phyloP scores from a whole-genome alignment of 1,140 invertebrate genomes.

The Zophobas atratus region DNA sequence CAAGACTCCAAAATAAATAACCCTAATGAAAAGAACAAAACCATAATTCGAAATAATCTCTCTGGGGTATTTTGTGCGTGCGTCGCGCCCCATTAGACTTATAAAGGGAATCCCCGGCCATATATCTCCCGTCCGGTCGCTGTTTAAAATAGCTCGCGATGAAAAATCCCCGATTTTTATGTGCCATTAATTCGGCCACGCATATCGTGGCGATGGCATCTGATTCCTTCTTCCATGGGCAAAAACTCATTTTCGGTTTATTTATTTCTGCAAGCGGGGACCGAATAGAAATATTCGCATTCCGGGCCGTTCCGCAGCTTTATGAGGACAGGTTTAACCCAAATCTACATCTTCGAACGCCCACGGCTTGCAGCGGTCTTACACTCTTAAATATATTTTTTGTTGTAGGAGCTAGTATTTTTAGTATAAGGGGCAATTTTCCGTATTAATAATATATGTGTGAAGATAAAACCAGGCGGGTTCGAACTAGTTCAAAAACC shows the following conservation, averaged over 20 bases:
- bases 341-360: slow-evolving; percentile 13
- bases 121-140: background rate
- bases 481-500: too few relatives aligned
- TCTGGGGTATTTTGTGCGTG: slow-evolving; percentile 1
- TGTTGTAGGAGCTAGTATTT: too few relatives aligned
- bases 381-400: too few relatives aligned
- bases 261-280: slow-evolving; percentile 1
- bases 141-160: slow-evolving; percentile 24
- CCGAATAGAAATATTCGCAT: slow-evolving; percentile 39
- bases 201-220: slow-evolving; percentile 20
- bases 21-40: slow-evolving; percentile 11
- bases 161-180: slow-evolving; percentile 25
- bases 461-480: too few relatives aligned
- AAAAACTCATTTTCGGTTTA: slow-evolving; percentile 35
- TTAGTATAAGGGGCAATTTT: too few relatives aligned
- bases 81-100: slow-evolving; percentile 1
- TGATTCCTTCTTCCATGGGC: slow-evolving; percentile 9
- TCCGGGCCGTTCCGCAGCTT: slow-evolving; percentile 18
- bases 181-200: slow-evolving; percentile 27
- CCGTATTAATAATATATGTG: too few relatives aligned
- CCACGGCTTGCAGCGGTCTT: background rate
- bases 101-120: slow-evolving; percentile 2
- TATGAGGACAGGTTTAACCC: slow-evolving; percentile 31
- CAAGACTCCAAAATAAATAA: slow-evolving; percentile 13
- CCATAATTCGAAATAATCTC: slow-evolving; percentile 17